Conservation (phyloP, 2,113 vertebrate species). For the Ictalurus punctatus region DNA sequence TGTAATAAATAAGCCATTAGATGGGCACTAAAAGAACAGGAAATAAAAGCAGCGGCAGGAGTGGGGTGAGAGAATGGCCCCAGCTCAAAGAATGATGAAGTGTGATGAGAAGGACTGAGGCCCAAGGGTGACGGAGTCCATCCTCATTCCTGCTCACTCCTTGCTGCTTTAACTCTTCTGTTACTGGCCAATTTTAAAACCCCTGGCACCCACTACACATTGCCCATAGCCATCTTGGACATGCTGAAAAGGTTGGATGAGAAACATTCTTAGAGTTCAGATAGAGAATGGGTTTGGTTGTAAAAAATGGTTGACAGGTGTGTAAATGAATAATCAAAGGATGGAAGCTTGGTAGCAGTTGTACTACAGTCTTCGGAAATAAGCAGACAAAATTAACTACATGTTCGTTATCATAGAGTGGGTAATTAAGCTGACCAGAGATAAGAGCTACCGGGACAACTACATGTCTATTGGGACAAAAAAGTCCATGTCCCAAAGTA, state of each 20-base stretch:
- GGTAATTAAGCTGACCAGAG: background rate
- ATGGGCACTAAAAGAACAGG: slow-evolving; percentile 69
- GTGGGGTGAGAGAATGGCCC: slow-evolving; percentile 63
- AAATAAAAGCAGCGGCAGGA: slow-evolving; percentile 66
- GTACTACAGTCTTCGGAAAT: background rate
- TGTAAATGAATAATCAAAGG: background rate
- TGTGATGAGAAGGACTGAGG: slow-evolving; percentile 51
- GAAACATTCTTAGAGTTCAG: background rate
- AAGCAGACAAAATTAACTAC: background rate
- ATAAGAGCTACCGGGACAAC: background rate
- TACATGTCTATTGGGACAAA: background rate
- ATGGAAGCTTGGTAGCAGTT: background rate
- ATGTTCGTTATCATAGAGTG: background rate
- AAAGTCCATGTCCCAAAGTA: background rate
- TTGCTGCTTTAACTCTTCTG: slow-evolving; percentile 31
- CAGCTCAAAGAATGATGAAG: slow-evolving; percentile 59
- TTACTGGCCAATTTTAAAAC: slow-evolving; percentile 9
- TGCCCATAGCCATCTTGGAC: background rate
- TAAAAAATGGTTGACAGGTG: background rate
- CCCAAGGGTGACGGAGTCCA: slow-evolving; percentile 49
- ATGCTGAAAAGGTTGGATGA: background rate
- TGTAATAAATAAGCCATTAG: slow-evolving; percentile 80
- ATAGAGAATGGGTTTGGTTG: background rate
- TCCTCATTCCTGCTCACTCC: slow-evolving; percentile 45
- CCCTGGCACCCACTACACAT: background rate